A percentile compares a stretch with the other conserved stretches of the same genome.
Evolutionary conservation across 2,888 invertebrate genomes (phyloP).

Genomic region (Pristionchus maxplancki): DNA sequence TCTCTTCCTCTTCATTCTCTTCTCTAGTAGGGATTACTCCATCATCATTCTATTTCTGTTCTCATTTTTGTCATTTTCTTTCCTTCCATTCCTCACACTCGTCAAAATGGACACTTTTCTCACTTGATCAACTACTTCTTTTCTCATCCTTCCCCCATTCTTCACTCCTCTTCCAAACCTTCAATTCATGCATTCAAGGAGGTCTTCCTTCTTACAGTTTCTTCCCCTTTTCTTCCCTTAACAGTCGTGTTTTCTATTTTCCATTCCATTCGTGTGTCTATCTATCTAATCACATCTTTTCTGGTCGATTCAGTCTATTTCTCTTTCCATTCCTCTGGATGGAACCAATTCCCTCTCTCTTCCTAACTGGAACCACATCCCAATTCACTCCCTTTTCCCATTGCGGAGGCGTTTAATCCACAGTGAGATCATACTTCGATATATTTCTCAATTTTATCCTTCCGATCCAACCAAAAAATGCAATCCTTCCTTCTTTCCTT

Average conservation of each 20-base stretch:
- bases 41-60: neutral
- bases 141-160: too few relatives aligned
- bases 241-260: constrained; percentile 38
- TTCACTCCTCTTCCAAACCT: neutral
- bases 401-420: neutral
- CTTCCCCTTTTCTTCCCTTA: neutral
- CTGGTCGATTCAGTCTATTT: constrained; percentile 24
- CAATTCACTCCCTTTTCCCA: neutral
- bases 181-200: neutral
- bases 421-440: neutral
- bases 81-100: neutral
- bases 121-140: neutral
- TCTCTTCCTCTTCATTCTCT: constrained; percentile 8
- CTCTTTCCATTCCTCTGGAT: constrained; percentile 37
- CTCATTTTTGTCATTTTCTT: neutral
- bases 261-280: constrained; percentile 38
- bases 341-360: neutral
- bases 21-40: neutral
- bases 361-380: neutral
- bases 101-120: neutral
- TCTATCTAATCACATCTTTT: constrained; percentile 38
- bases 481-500: neutral
- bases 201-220: neutral
- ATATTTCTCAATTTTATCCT: neutral
- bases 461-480: neutral